A percentile compares a stretch with the other conserved stretches of the same genome.
These are phyloP conservation scores for Phalanger gymnotis DNA, from an alignment of 2,797 vertebrate genomes.

Conservation along the genomic window DNA sequence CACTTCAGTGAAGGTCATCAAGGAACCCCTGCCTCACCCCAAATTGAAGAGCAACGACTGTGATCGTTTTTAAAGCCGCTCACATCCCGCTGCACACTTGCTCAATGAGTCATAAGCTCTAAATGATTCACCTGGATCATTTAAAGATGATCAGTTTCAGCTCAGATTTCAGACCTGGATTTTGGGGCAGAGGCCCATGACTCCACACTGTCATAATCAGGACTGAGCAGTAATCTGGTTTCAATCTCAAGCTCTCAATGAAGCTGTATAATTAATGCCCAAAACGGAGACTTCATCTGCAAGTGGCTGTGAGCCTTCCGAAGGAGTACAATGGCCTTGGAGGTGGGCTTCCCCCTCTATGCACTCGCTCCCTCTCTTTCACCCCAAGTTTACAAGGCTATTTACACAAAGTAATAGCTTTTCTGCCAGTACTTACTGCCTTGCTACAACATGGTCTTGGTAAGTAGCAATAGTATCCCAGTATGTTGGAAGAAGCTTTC, in stretches of 20 bases:
- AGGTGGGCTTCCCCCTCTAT: neutral
- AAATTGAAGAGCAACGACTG: neutral
- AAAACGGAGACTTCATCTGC: neutral
- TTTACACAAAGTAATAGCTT: conserved; percentile 61
- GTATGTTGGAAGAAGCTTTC: conserved; percentile 38
- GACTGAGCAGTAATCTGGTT: neutral
- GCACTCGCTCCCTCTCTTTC: neutral
- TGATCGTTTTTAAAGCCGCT: neutral
- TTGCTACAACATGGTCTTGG: conserved; percentile 53
- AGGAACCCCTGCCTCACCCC: neutral
- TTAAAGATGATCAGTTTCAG: neutral
- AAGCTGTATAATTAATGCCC: conserved; percentile 11
- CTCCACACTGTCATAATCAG: neutral
- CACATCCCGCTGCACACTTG: neutral
- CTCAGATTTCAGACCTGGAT: neutral
- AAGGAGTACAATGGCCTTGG: neutral
- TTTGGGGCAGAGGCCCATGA: neutral
- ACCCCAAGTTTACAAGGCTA: conserved; percentile 50
- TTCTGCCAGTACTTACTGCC: conserved; percentile 13
- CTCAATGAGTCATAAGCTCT: neutral
- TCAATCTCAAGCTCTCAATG: conserved; percentile 44
- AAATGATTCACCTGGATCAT: neutral
- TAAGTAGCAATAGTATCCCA: conserved; percentile 64
- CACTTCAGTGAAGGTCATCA: neutral
- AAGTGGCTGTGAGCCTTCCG: neutral